Evolutionary conservation across 2,888 invertebrate species (phyloP).

Genomic region (Brassicogethes aeneus): DNA sequence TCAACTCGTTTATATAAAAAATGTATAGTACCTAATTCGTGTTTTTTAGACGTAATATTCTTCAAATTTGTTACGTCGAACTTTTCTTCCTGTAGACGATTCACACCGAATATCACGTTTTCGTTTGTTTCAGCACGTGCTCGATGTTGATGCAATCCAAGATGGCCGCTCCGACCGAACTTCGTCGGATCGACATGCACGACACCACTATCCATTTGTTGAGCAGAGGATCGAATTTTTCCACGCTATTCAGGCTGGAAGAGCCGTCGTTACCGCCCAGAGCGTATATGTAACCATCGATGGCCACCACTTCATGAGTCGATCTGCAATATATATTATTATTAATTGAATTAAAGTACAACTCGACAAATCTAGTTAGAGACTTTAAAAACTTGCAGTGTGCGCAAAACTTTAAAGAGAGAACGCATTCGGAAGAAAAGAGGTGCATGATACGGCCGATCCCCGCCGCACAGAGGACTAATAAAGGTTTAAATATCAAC

Average conservation of each 20-base stretch:
- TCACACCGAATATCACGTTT: conserved; percentile 20
- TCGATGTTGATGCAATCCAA: conserved; percentile 55
- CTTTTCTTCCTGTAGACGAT: too few species aligned
- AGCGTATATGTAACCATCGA: conserved; percentile 53
- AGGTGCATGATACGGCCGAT: too few species aligned
- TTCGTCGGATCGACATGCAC: conserved; percentile 55
- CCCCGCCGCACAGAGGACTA: too few species aligned
- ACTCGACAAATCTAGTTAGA: too few species aligned
- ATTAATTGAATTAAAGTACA: not conserved
- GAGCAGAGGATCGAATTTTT: conserved; percentile 53
- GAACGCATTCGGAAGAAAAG: too few species aligned
- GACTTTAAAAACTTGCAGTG: too few species aligned
- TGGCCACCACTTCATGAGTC: conserved; percentile 59
- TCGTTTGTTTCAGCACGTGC: conserved; percentile 26
- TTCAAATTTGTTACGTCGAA: too few species aligned
- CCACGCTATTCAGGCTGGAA: conserved; percentile 59
- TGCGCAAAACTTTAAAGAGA: too few species aligned
- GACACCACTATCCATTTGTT: conserved; percentile 61
- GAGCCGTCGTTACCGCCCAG: conserved; percentile 64
- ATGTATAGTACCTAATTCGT: too few species aligned
- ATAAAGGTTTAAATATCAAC: too few species aligned
- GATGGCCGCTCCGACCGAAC: conserved; percentile 58
- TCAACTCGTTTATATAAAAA: too few species aligned
- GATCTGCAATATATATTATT: conserved; percentile 41
- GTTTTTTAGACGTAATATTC: too few species aligned